phyloP scores from a whole-genome alignment of 35 echinoderm and acorn worm genomes.

The Ophioderma brevispina region DNA sequence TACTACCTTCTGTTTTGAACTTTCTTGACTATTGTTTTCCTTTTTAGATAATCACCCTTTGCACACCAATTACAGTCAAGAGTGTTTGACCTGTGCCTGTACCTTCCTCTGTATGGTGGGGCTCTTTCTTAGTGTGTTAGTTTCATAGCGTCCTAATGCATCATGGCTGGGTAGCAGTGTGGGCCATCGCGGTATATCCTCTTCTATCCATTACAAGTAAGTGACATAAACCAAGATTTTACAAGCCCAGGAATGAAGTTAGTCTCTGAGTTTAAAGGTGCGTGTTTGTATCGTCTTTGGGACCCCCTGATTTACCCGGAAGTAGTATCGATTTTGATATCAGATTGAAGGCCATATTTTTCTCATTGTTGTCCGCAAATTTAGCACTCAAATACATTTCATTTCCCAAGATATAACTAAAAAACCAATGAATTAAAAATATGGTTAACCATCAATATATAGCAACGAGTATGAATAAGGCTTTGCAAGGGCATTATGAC shows the following conservation, averaged over 20 bases:
- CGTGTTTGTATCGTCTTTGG: too few species aligned
- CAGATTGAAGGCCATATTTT: too few species aligned
- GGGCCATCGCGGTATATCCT: conserved; percentile 61
- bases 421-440: not conserved
- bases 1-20: too few species aligned
- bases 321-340: too few species aligned
- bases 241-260: not conserved
- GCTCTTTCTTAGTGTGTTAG: conserved; percentile 35
- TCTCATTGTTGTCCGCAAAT: not conserved
- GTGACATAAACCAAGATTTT: not conserved
- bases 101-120: conserved; percentile 16
- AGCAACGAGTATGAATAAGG: not conserved
- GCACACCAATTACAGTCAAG: conserved; percentile 76
- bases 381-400: not conserved
- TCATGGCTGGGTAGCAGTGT: conserved; percentile 69
- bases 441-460: not conserved
- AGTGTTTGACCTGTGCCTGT: conserved; percentile 55
- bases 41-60: conserved; percentile 72
- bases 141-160: conserved; percentile 35
- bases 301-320: too few species aligned
- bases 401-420: too few species aligned
- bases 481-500: not conserved
- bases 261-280: not conserved
- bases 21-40: too few species aligned
- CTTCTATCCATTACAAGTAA: conserved; percentile 64